These are phyloP conservation scores for Callorhinus ursinus DNA, from an alignment of 2,113 vertebrate genomes.

Conservation along the genomic window DNA sequence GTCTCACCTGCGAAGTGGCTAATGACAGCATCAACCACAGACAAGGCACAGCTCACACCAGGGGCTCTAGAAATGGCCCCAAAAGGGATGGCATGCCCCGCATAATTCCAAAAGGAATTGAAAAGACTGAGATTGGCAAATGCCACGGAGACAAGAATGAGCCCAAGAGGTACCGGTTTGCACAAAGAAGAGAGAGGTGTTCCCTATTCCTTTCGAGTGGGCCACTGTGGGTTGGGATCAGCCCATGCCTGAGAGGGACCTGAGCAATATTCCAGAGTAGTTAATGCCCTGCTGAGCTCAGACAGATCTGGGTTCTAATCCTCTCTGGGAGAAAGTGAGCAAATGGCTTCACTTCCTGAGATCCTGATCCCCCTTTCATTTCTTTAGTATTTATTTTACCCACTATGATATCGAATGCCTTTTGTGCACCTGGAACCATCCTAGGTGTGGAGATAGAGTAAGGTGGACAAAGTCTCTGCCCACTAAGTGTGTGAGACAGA, in stretches of 20 bases:
- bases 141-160: not conserved
- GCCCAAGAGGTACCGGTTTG: not conserved
- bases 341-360: not conserved
- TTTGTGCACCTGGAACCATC: not conserved
- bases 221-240: fast-evolving
- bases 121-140: not conserved
- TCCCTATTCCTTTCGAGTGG: not conserved
- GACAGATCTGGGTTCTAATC: not conserved
- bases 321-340: not conserved
- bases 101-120: not conserved
- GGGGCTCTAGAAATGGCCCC: not conserved
- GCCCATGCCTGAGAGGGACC: not conserved
- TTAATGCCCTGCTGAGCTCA: not conserved
- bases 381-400: not conserved
- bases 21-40: not conserved
- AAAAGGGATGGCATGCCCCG: too few relatives aligned
- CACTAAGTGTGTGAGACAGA: not conserved
- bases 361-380: not conserved
- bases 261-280: fast-evolving
- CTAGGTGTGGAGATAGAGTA: not conserved
- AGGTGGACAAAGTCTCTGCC: not conserved
- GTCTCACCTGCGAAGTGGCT: not conserved
- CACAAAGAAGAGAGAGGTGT: not conserved
- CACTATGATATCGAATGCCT: not conserved
- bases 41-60: not conserved